phyloP scores from a whole-genome alignment of 1,140 invertebrate species.

The Magallana ariakensis region DNA sequence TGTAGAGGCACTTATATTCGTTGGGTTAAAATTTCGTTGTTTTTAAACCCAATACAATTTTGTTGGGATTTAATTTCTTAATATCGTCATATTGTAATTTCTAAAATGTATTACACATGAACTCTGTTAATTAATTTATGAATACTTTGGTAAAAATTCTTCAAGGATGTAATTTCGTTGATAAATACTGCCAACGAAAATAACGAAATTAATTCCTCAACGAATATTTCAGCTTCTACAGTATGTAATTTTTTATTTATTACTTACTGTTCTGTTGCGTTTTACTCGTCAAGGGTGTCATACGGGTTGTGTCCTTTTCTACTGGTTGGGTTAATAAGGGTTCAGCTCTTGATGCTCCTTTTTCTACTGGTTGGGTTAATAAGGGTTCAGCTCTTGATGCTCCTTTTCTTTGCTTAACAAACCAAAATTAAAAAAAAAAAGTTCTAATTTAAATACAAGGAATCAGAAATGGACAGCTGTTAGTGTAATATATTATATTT shows the following conservation, averaged over 20 bases:
- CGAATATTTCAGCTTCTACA: background rate
- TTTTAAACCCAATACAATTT: too few relatives aligned
- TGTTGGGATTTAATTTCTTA: too few relatives aligned
- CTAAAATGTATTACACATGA: too few relatives aligned
- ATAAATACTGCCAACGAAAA: too few relatives aligned
- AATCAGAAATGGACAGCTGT: background rate
- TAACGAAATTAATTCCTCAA: too few relatives aligned
- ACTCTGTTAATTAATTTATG: too few relatives aligned
- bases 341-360: slow-evolving; percentile 13
- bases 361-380: background rate
- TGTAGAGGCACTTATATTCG: too few relatives aligned
- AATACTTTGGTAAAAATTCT: too few relatives aligned
- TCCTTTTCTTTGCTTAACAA: slow-evolving; percentile 24
- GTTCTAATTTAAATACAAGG: background rate
- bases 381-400: background rate
- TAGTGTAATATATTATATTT: background rate
- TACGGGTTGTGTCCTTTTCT: background rate
- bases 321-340: background rate
- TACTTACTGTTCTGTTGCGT: background rate
- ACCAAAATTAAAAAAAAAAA: background rate
- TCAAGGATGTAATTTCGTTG: too few relatives aligned
- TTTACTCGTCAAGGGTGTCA: slow-evolving; percentile 4
- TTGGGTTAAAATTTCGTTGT: too few relatives aligned
- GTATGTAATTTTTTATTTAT: slow-evolving; percentile 7
- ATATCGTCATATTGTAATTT: too few relatives aligned